These are phyloP conservation scores for Azemiops feae DNA, from an alignment of 2,113 vertebrate genomes.

Conservation along the genomic window DNA sequence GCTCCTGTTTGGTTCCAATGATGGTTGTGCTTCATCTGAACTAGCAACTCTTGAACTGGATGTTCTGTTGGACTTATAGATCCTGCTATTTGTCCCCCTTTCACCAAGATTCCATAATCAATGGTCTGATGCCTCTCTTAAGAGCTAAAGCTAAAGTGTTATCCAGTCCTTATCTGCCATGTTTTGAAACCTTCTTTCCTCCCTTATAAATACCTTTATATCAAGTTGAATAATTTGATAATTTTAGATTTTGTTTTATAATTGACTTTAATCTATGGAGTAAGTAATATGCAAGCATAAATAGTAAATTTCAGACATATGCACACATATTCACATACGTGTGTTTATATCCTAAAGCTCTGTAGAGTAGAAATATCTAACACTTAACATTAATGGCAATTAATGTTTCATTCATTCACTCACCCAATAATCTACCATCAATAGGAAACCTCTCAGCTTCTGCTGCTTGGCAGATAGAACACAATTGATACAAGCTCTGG, in stretches of 20 bases:
- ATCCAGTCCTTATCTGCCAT: background rate
- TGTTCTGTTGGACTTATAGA: background rate
- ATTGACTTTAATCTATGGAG: background rate
- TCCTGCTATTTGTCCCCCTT: background rate
- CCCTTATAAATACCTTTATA: background rate
- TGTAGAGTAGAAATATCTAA: background rate
- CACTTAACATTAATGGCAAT: background rate
- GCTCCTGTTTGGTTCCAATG: background rate
- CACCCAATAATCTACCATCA: background rate
- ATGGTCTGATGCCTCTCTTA: background rate
- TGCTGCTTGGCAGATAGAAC: background rate
- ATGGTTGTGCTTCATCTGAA: background rate
- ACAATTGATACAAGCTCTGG: background rate
- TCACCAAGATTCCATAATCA: background rate
- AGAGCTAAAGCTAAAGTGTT: background rate
- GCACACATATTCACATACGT: background rate
- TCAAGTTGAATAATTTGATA: background rate
- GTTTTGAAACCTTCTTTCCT: background rate
- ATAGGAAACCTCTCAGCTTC: background rate
- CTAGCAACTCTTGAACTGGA: background rate
- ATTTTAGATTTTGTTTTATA: background rate
- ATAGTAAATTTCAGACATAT: background rate
- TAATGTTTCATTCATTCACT: background rate
- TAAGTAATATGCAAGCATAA: background rate
- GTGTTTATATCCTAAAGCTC: background rate